Evolutionary conservation across 2,797 vertebrate genomes (phyloP).

Genomic region (Carcharodon carcharias): DNA sequence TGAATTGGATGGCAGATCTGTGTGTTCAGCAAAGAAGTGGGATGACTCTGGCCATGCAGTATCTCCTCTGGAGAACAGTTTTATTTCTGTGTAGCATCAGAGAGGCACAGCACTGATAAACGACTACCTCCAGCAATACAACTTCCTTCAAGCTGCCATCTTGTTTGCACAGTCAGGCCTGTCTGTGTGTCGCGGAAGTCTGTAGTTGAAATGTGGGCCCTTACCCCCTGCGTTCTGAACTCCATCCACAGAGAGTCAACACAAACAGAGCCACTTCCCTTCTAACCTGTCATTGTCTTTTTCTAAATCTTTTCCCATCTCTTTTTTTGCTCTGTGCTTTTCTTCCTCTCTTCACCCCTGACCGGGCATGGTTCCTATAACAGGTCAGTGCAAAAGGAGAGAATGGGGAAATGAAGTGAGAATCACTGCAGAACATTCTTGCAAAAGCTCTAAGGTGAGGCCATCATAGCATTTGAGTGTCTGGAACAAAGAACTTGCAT

Average conservation of each 20-base stretch:
- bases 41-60: not conserved
- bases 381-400: not conserved
- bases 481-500: not conserved
- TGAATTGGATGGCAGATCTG: not conserved
- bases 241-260: not conserved
- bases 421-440: not conserved
- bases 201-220: not conserved
- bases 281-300: not conserved
- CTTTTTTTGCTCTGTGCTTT: not conserved
- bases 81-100: not conserved
- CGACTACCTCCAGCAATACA: not conserved
- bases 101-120: not conserved
- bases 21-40: not conserved
- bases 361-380: not conserved
- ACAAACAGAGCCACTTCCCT: not conserved
- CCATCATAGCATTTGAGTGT: not conserved
- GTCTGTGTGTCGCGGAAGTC: not conserved
- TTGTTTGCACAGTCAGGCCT: not conserved
- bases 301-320: not conserved
- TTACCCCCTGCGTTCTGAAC: not conserved
- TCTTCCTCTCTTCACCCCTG: not conserved
- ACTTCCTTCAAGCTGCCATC: not conserved
- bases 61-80: not conserved
- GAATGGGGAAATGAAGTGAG: not conserved
- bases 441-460: not conserved